Evolutionary conservation across 2,888 invertebrate species (phyloP), one percentile per base, ranked within the genome.

Genomic region (Zygothrica quintamaculata): DNA sequence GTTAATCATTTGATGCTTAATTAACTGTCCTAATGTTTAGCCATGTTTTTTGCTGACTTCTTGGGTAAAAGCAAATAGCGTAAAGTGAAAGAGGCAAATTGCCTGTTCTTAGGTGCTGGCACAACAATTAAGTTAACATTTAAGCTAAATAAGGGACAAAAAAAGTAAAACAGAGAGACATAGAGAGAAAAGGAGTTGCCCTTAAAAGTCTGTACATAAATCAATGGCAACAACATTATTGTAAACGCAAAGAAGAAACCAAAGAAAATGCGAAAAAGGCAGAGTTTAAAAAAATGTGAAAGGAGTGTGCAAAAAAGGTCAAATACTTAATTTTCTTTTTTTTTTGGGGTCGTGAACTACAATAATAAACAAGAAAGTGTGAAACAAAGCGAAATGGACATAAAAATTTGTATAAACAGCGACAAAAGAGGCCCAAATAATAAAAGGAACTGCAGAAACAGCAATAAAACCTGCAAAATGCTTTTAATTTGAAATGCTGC

Each of bases 161-260:
- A 52, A 18, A 18, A 51, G 36, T 36, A 16, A 33, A n/a, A n/a
- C n/a, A n/a, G 15, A 16, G 18, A 33, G 5, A 18, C 22, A 4
- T 1, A 8, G 6, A 42, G 26, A 46, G 39, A 22, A 34, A 47
- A 29, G 42, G 47, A 40, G 42, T 36, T 33, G 42, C 15, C 56
- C 44, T 33, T 11, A 53, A 47, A 52, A 57, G 39, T 56, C 61
- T 60, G 53, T 65, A 79, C 76, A 84, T 84, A 87, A 84, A 84
- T 84, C 82, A 85, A 87, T 87, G 87, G 82, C 76, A 85, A 87
- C 87, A 87, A 74, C 87, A 82, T 84, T 85, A 84, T 85, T 81
- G 70, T 59, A 74, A 69, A 72, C 59, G 53, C 55, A 53, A 56
- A 33, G 48, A 39, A 46, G 16, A 39, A 36, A 29, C 39, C 25